A percentile compares a stretch with the other conserved stretches of the same genome.
Conservation (phyloP, 2,888 invertebrate genomes). For the Eumacrocentrus americanus region DNA sequence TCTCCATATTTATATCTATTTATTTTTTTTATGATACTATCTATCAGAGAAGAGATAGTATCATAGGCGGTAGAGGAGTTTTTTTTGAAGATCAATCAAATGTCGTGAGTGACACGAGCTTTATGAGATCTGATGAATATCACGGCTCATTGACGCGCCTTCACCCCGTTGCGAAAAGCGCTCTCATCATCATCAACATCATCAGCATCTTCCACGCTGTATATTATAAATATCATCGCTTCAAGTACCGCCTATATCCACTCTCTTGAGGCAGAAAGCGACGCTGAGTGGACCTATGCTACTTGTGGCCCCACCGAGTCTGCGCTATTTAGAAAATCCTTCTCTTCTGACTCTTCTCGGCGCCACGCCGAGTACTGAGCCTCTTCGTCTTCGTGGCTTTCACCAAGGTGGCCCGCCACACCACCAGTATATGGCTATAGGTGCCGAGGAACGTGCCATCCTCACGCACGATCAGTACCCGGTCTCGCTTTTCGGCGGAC, state of each 20-base stretch:
- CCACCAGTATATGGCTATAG: constrained; percentile 1
- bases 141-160: background rate
- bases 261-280: background rate
- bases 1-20: constrained; percentile 1
- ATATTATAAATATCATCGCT: background rate
- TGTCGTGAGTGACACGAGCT: background rate
- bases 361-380: background rate
- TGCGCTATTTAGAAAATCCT: constrained; percentile 51
- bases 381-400: constrained; percentile 27
- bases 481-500: background rate
- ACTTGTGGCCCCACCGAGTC: constrained; percentile 38
- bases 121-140: too few species aligned
- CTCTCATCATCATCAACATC: background rate
- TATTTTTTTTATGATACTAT: background rate
- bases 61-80: too few species aligned
- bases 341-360: constrained; percentile 23
- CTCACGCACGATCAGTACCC: background rate
- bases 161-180: background rate
- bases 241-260: background rate
- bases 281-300: constrained; percentile 15
- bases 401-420: constrained; percentile 22
- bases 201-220: too few species aligned
- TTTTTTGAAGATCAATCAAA: background rate
- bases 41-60: too few species aligned
- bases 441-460: background rate